Percentiles rank a stretch among this genome's conserved stretches.
These are phyloP conservation scores for Galaxea fascicularis DNA, from an alignment of 92 coral and sea anemone species.

Conservation along the genomic window DNA sequence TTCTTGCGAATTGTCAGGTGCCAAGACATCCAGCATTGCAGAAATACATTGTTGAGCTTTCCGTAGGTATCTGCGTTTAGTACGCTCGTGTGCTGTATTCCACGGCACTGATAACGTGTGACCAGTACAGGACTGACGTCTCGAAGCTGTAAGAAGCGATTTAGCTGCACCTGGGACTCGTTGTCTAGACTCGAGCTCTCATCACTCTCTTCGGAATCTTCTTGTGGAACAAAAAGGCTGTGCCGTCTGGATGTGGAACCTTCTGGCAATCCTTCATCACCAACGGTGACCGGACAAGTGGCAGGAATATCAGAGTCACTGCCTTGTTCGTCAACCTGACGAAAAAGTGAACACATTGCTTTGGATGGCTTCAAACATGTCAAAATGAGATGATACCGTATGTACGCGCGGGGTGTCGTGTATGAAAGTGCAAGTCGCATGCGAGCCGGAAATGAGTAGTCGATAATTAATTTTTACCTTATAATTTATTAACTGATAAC, in stretches of 20 bases:
- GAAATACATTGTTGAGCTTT: constrained; percentile 41
- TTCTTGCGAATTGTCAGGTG: constrained; percentile 29
- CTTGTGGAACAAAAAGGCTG: constrained; percentile 15
- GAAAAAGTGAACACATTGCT: constrained; percentile 12
- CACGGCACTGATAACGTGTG: constrained; percentile 45
- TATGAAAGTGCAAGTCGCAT: not conserved
- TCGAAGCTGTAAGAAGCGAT: constrained; percentile 32
- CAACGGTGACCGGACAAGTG: not conserved
- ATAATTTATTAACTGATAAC: not conserved
- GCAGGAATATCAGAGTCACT: constrained; percentile 9
- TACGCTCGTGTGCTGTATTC: constrained; percentile 33
- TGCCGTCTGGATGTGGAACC: not conserved
- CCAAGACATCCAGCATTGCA: constrained; percentile 30
- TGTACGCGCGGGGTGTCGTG: constrained; percentile 5
- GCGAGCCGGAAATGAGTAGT: not conserved
- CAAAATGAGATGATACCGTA: not conserved
- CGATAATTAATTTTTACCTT: not conserved
- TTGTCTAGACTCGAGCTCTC: not conserved
- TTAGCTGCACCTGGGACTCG: constrained; percentile 18
- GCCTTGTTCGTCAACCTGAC: constrained; percentile 3
- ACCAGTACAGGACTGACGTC: constrained; percentile 43
- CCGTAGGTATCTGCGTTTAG: constrained; percentile 32
- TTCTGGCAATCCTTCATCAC: not conserved
- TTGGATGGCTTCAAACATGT: constrained; percentile 12
- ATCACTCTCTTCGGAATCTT: constrained; percentile 1